Evolutionary conservation across 2,888 invertebrate species (phyloP).

Genomic region (Brassicogethes aeneus): DNA sequence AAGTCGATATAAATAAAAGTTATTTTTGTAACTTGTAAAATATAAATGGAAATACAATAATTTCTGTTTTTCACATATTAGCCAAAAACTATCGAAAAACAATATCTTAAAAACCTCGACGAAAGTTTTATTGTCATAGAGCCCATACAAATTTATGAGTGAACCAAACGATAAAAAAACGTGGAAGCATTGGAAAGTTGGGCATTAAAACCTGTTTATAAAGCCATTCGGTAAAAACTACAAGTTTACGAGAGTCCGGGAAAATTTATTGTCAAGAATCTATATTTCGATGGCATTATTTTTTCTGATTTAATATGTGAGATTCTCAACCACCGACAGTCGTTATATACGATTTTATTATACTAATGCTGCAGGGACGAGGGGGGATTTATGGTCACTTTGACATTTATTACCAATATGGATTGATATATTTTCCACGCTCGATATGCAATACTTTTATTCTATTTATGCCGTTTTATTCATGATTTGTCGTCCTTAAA

Average conservation of each 20-base stretch:
- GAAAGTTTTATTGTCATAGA: neutral
- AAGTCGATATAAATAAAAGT: no score
- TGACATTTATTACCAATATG: slow-evolving; percentile 37
- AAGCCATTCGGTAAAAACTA: slow-evolving; percentile 12
- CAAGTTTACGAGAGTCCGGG: slow-evolving; percentile 21
- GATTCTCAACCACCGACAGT: slow-evolving; percentile 17
- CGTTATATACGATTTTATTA: slow-evolving; percentile 35
- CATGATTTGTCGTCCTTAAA: no score
- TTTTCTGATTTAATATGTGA: slow-evolving; percentile 13
- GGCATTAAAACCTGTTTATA: slow-evolving; percentile 13
- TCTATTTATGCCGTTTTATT: slow-evolving; percentile 18
- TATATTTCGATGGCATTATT: no score
- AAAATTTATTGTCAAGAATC: slow-evolving; percentile 23
- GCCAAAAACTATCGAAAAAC: no score
- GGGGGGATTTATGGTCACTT: slow-evolving; percentile 24
- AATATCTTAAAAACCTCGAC: neutral
- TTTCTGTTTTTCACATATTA: no score
- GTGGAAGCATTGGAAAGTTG: neutral
- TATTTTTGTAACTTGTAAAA: no score
- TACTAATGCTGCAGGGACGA: slow-evolving; percentile 32
- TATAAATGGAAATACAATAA: no score
- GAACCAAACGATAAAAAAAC: neutral
- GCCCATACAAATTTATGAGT: neutral
- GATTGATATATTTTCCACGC: slow-evolving; percentile 33
- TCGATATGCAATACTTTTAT: slow-evolving; percentile 22